Percentiles rank a stretch among this genome's conserved stretches.
phyloP scores from a whole-genome alignment of 2,888 invertebrate genomes.

The Heliconius hortense region DNA sequence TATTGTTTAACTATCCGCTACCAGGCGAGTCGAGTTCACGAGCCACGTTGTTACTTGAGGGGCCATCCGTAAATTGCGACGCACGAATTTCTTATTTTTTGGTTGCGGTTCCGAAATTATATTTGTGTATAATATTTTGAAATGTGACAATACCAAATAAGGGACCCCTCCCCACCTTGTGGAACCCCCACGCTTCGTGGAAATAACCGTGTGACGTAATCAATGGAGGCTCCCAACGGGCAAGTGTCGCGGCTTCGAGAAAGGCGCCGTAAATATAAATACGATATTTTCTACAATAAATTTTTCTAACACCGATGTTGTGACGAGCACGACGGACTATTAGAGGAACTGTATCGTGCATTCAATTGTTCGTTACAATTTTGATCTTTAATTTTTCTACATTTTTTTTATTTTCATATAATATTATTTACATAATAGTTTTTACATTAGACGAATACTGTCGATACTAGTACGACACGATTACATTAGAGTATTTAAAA shows the following conservation, averaged over 20 bases:
- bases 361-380: slow-evolving; percentile 72
- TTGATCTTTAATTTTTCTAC: slow-evolving; percentile 61
- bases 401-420: slow-evolving; percentile 52
- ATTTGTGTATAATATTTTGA: neutral
- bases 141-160: neutral
- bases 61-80: neutral
- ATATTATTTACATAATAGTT: slow-evolving; percentile 61
- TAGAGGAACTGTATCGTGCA: slow-evolving; percentile 81
- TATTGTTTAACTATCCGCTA: slow-evolving; percentile 66
- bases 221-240: neutral
- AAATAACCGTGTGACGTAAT: neutral
- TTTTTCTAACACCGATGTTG: slow-evolving; percentile 60
- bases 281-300: slow-evolving; percentile 43
- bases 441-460: slow-evolving; percentile 57
- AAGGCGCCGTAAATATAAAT: slow-evolving; percentile 55
- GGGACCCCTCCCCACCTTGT: neutral
- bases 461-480: slow-evolving; percentile 47
- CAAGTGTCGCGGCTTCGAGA: slow-evolving; percentile 54
- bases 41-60: neutral
- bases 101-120: neutral
- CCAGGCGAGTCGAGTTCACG: slow-evolving; percentile 62
- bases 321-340: slow-evolving; percentile 76
- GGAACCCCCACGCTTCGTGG: neutral
- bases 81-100: neutral
- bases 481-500: slow-evolving; percentile 59